Evolutionary conservation across 2,797 vertebrate species (phyloP).

Genomic region (Pipistrellus pygmaeus): DNA sequence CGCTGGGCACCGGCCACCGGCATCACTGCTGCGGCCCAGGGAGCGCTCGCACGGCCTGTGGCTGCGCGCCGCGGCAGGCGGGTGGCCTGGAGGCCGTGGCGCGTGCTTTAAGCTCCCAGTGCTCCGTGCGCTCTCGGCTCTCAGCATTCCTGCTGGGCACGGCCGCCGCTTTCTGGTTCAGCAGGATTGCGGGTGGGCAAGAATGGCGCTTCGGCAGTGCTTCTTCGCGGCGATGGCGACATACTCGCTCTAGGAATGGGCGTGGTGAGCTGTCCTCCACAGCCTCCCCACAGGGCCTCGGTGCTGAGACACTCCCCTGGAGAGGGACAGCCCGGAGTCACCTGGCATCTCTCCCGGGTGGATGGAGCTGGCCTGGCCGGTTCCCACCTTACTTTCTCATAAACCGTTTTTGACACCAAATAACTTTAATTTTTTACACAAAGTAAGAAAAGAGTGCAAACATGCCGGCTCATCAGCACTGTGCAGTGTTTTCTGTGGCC

Average conservation of each 20-base stretch:
- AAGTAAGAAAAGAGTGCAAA: background rate
- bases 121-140: conserved; percentile 51
- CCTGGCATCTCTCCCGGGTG: background rate
- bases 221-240: background rate
- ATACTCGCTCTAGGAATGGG: background rate
- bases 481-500: background rate
- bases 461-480: background rate
- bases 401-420: background rate
- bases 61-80: conserved; percentile 83
- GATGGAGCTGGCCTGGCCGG: background rate
- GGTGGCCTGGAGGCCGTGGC: conserved; percentile 81
- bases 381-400: conserved; percentile 22
- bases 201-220: background rate
- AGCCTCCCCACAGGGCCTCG: background rate
- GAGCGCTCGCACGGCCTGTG: conserved; percentile 82
- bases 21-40: conserved; percentile 83
- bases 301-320: background rate
- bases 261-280: background rate
- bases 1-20: conserved; percentile 88
- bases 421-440: background rate
- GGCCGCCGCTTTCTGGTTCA: conserved; percentile 3
- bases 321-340: background rate
- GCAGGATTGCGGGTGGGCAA: background rate
- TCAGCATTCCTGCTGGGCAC: background rate
- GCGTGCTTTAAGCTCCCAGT: conserved; percentile 63